Evolutionary conservation across 1,140 invertebrate genomes (phyloP).

Genomic region (Lutraria rhynchaena): DNA sequence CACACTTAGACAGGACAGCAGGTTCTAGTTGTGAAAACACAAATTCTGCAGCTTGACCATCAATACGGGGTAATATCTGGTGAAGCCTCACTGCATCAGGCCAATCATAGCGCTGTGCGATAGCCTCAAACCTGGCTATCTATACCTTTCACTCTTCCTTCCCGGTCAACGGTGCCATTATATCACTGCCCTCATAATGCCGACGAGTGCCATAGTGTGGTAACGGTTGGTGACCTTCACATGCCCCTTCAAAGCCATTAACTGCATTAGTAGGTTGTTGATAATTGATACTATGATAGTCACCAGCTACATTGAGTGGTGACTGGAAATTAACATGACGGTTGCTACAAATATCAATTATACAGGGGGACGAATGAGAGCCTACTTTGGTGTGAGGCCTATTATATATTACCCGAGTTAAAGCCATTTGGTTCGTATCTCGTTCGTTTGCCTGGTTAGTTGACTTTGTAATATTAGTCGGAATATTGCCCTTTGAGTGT

Average conservation of each 20-base stretch:
- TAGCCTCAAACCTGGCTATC: not conserved
- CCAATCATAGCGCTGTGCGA: not conserved
- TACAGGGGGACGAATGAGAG: too few relatives aligned
- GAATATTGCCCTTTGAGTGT: not conserved
- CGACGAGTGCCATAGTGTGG: not conserved
- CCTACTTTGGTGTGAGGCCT: not conserved
- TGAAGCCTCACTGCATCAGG: not conserved
- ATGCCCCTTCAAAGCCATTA: not conserved
- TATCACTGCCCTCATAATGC: not conserved
- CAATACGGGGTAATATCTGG: not conserved
- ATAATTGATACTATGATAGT: not conserved
- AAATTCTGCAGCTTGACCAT: not conserved
- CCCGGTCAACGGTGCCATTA: not conserved
- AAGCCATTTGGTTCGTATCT: not conserved
- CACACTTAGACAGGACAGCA: too few relatives aligned
- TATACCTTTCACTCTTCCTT: slow-evolving; percentile 4
- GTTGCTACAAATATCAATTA: not conserved
- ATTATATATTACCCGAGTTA: not conserved
- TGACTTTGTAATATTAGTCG: not conserved
- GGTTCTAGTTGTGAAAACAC: too few relatives aligned
- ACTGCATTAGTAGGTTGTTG: not conserved
- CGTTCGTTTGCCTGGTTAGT: not conserved
- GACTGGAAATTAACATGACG: not conserved
- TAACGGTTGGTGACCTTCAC: not conserved
- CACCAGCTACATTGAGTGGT: not conserved